Base-by-base conservation (phyloP, 2,888 invertebrate species). In the Ophioninae sp. region DNA sequence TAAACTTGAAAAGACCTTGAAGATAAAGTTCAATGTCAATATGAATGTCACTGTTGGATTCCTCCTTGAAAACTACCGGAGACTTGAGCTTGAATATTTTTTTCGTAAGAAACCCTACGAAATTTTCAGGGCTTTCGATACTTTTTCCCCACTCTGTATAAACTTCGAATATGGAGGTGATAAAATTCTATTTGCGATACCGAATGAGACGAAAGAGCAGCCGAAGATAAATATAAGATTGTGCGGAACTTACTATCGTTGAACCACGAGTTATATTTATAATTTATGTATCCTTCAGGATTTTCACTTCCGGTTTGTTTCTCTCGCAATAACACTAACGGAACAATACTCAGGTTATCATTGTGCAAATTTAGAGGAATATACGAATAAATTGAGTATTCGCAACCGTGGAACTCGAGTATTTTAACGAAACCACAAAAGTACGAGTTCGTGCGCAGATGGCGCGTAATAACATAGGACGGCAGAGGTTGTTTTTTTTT, bases 231-330 rank as follows among this genome's bases (percentile, higher is more conserved):
- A 78, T 64, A 69, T 74, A 44, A 78, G 74, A 74, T 70, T 70
- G 30, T 56, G 23, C 74, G 68, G 21, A 78, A 68, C 64, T 82
- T 82, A 30, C 23, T 78, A 64, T 78, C 67, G 77, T 30, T 82
- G 30, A 30, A 73, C 68, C 44, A 79, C 69, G 50, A 44, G 13
- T 5, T n/a, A 64, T 78, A 69, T 82, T 74, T 79, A 64, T 70
- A 70, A 70, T 82, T 82, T 75, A 68, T 59, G 64, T 56, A 17
- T 20, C 78, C 30, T 7, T n/a, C 37, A 13, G 5, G 20, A 21
- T 21, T 8, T 20, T 23, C 20, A n/a, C 20, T 37, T 44, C 64
- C 37, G 50, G 30, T n/a, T 56, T 64, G n/a, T 56, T 8, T 44
- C 30, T 69, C 37, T 69, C 8, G n/a, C 21, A 37, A 69, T 44